Evolutionary conservation across 2,888 invertebrate genomes (phyloP).

Genomic region (Sussaba pulchella): DNA sequence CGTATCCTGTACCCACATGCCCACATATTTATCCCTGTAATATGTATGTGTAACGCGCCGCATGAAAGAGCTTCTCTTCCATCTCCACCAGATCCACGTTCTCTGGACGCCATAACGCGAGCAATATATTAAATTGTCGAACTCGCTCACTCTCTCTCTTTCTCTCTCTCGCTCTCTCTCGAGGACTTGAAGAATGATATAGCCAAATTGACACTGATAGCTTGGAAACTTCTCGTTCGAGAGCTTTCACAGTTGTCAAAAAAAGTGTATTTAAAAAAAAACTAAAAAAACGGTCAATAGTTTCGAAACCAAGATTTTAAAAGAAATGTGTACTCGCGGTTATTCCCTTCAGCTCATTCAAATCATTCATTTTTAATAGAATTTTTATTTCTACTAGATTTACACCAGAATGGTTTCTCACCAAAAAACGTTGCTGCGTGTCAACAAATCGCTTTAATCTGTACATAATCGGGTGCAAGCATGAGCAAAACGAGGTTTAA

Average conservation of each 20-base stretch:
- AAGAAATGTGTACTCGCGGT: too few relatives aligned
- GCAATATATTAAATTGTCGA: slow-evolving; percentile 47
- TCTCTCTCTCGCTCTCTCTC: slow-evolving; percentile 10
- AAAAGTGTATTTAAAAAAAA: too few relatives aligned
- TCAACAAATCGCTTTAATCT: too few relatives aligned
- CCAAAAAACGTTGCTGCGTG: too few relatives aligned
- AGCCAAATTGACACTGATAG: too few relatives aligned
- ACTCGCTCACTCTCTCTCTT: slow-evolving; percentile 16
- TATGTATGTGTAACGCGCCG: slow-evolving; percentile 8
- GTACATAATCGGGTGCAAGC: neutral
- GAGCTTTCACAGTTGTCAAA: too few relatives aligned
- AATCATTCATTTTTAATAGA: too few relatives aligned
- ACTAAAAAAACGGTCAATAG: too few relatives aligned
- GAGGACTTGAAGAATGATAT: slow-evolving; percentile 20
- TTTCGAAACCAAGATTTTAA: too few relatives aligned
- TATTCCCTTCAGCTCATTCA: too few relatives aligned
- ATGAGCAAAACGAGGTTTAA: neutral
- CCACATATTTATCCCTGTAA: neutral
- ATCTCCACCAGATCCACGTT: slow-evolving; percentile 22
- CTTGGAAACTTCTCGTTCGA: slow-evolving; percentile 7
- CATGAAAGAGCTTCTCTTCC: slow-evolving; percentile 24
- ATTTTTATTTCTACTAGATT: too few relatives aligned
- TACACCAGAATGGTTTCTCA: too few relatives aligned
- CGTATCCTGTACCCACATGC: neutral
- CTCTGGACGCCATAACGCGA: slow-evolving; percentile 2